Evolutionary conservation across 2,113 vertebrate species (phyloP), one percentile per base, ranked within the genome.

Genomic region (Ranitomeya imitator): DNA sequence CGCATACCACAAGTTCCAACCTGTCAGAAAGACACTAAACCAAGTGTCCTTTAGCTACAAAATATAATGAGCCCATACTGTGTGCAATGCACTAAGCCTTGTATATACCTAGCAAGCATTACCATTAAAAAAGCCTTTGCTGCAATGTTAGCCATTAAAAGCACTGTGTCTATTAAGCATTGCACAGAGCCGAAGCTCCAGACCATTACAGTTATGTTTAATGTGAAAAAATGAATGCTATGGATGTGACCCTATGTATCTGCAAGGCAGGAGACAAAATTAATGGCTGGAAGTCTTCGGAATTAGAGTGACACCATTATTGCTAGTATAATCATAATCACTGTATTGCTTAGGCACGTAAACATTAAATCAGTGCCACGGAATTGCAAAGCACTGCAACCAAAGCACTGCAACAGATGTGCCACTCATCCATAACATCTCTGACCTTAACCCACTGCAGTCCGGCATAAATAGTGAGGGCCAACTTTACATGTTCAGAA

Each of bases 401-500:
- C 81, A 84, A n/a, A 37, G 73, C 87, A 37, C 37, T 85, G 60
- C 87, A 79, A 79, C 79, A 79, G 82, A 89, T 78, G 82, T 69
- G 74, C 16, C 52, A 45, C 37, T 51, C 79, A 54, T 45, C 77
- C 73, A 57, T 19, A 21, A 19, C 31, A 65, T 79, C 21, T 21
- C 76, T 9, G 51, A 67, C 85, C 85, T 65, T 61, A 77, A 67
- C 7, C 37, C 59, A 31, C 19, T 55, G n/a, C 51, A 51, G 81
- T 23, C 37, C 37, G 37, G 37, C 52, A 10, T 9, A 55, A 76
- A 37, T 77, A 31, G 59, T 45, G 59, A 19, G 26, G 37, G 19
- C 59, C 55, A 54, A 67, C 78, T 67, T 71, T 52, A 15, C 11
- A 55, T 9, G 6, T 51, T 15, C 18, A 4, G 10, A 19, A 37